Conservation (phyloP, 1,140 invertebrate genomes). For the Hirudo medicinalis region DNA sequence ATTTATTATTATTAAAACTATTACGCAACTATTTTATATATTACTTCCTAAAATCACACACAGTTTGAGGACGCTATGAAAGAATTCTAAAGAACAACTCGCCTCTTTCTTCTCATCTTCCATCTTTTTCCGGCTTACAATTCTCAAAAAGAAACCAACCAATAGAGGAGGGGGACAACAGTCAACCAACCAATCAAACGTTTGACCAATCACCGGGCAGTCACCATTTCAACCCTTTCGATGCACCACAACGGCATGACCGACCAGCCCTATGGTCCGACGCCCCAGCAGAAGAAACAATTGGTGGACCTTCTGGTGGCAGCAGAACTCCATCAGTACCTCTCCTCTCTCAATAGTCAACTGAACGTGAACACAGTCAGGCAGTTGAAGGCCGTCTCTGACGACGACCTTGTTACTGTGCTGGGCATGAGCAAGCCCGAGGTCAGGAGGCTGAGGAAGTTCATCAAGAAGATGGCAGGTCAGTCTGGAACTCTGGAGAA, state of each 20-base stretch:
- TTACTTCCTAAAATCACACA: no score
- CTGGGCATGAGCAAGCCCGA: neutral
- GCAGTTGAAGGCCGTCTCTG: neutral
- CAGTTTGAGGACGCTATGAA: no score
- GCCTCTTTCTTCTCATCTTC: no score
- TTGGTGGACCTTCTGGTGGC: neutral
- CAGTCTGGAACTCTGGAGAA: neutral
- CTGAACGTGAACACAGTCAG: neutral
- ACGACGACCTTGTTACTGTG: neutral
- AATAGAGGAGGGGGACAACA: neutral
- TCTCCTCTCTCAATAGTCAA: neutral
- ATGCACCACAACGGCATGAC: neutral
- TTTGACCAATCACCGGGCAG: no score
- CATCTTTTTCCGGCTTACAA: no score
- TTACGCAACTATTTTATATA: no score
- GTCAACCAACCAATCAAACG: neutral
- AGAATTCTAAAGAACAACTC: no score
- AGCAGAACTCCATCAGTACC: conserved; percentile 2
- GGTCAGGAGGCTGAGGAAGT: neutral
- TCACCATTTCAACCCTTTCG: neutral
- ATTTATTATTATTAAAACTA: no score
- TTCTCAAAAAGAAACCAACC: neutral
- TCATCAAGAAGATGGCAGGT: conserved; percentile 5
- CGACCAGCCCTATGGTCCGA: neutral
- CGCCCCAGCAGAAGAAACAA: neutral